Evolutionary conservation across 2,113 vertebrate species (phyloP).

Genomic region (Eudyptes chrysolophus): DNA sequence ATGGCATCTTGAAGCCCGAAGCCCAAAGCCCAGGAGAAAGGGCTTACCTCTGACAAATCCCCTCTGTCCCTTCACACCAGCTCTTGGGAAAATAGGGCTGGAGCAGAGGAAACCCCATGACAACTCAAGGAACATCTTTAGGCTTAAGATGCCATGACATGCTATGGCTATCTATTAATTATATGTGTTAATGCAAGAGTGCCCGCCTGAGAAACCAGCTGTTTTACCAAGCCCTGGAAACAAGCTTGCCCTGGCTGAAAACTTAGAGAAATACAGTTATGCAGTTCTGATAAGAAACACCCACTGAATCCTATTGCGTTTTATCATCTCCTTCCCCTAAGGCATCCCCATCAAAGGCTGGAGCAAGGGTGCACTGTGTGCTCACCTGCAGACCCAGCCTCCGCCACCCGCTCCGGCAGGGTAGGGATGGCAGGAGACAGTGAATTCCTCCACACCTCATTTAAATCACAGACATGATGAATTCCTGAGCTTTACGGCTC

Average conservation of each 20-base stretch:
- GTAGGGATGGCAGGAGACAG: neutral
- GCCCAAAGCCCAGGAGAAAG: neutral
- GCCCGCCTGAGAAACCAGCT: fast-evolving
- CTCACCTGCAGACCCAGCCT: neutral
- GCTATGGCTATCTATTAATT: fast-evolving
- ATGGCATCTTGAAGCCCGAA: neutral
- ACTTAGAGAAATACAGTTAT: neutral
- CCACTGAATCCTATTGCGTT: fast-evolving
- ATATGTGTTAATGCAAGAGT: neutral
- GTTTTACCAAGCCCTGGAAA: neutral
- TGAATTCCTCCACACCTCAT: neutral
- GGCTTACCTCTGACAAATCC: neutral
- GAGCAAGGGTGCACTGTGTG: fast-evolving
- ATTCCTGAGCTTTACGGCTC: neutral
- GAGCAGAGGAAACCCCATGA: fast-evolving
- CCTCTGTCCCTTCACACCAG: neutral
- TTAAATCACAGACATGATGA: neutral
- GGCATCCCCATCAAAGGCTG: neutral
- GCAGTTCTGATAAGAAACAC: neutral
- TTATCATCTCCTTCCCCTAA: neutral
- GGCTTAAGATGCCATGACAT: fast-evolving
- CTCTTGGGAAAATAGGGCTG: neutral
- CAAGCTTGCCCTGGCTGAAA: neutral
- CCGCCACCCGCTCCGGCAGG: fast-evolving
- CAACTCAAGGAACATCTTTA: neutral